Conservation (phyloP, 1,140 invertebrate genomes). For the Drosophila lini region DNA sequence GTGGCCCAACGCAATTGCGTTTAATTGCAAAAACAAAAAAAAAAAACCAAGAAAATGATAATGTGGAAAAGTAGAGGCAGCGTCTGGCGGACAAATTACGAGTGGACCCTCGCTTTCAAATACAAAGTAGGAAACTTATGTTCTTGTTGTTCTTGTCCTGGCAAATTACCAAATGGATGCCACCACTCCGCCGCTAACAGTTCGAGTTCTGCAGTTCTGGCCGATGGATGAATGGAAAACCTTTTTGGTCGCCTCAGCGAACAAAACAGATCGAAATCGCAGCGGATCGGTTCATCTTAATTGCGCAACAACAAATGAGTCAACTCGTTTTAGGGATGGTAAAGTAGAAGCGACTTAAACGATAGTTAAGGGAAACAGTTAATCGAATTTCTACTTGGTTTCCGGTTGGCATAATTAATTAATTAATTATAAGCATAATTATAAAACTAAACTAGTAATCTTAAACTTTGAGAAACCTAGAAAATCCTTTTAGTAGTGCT, state of each 20-base stretch:
- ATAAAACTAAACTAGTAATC: too few species aligned
- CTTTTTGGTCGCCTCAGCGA: slow-evolving; percentile 36
- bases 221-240: slow-evolving; percentile 28
- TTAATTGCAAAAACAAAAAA: slow-evolving; percentile 66
- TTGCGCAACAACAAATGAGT: slow-evolving; percentile 40
- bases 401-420: background rate
- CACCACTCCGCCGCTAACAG: slow-evolving; percentile 55
- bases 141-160: slow-evolving; percentile 39
- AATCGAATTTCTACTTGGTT: background rate
- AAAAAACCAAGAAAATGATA: slow-evolving; percentile 23
- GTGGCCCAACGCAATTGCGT: slow-evolving; percentile 70
- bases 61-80: slow-evolving; percentile 24
- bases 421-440: background rate
- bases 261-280: slow-evolving; percentile 60
- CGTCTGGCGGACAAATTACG: slow-evolving; percentile 68
- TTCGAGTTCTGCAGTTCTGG: slow-evolving; percentile 47
- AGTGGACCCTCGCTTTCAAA: slow-evolving; percentile 34
- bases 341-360: background rate
- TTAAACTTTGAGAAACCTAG: too few species aligned
- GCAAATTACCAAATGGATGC: slow-evolving; percentile 73
- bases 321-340: slow-evolving; percentile 1
- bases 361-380: background rate
- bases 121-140: slow-evolving; percentile 57
- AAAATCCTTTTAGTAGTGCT: too few species aligned
- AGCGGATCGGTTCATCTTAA: slow-evolving; percentile 35